Base-by-base conservation (phyloP, 2,113 vertebrate species). In the Lophius piscatorius region DNA sequence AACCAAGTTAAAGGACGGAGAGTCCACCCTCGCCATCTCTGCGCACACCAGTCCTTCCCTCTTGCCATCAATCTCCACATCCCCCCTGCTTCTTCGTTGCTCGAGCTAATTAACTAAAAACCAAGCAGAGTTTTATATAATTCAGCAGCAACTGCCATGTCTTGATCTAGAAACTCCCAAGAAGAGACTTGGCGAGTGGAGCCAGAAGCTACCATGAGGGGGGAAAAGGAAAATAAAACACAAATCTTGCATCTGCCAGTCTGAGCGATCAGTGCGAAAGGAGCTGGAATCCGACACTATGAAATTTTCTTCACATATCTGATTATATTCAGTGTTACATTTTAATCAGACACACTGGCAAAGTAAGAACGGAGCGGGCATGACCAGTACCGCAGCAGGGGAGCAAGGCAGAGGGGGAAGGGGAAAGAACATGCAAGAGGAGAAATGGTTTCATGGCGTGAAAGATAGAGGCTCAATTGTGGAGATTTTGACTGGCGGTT, bases 71-170 rank as follows among this genome's bases (percentile, higher is more conserved):
- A 47, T 65, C 69, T 52, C 47, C 51, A 33, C 57, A 0, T 16
- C 55, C 50, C 45, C 38, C 34, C 28, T 46, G 50, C 68, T 68
- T 80, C 60, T 57, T 58, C 33, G 2, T 34, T 48, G 47, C 74
- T 80, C 16, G 16, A 49, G 57, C 82, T 91, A 87, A 90, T 91
- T 89, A 90, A 86, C 74, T 81, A 74, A 86, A 88, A 86, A 75
- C 56, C 77, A 82, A 88, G 84, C 74, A 81, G 82, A 84, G 82
- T 80, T 83, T 70, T 89, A 75, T 91, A 86, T 88, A 79, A 91
- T 89, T 91, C 80, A 90, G 59, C 66, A 82, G 59, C 20, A 20
- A 73, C 57, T 85, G 83, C 80, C 76, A 81, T 65, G 65, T 85
- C 74, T 80, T 42, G 56, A 75, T 85, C 80, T 66, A 72, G 62